Conservation (phyloP, 64 coral and sea anemone species). For the Porites australiensis region DNA sequence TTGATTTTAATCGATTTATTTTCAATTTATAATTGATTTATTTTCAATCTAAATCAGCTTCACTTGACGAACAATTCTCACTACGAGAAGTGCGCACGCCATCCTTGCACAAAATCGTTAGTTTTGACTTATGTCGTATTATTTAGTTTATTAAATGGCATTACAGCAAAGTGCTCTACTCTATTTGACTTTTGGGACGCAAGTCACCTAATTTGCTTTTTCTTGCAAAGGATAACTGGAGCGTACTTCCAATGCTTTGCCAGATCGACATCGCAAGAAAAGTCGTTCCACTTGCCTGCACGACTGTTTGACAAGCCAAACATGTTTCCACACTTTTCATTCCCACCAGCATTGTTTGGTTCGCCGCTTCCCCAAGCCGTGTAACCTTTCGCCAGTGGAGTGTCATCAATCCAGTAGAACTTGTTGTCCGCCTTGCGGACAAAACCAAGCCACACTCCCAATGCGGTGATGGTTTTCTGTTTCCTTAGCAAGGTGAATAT, state of each 20-base stretch:
- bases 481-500: slow-evolving; percentile 2
- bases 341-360: background rate
- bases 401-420: slow-evolving; percentile 27
- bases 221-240: background rate
- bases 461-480: background rate
- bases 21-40: no score
- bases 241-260: background rate
- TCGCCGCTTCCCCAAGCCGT: background rate
- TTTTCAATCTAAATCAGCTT: no score
- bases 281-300: background rate
- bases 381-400: background rate
- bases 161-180: no score
- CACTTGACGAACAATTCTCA: no score
- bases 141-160: no score
- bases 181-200: no score
- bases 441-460: slow-evolving; percentile 27
- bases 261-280: background rate
- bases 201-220: background rate
- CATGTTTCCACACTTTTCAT: background rate
- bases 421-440: background rate
- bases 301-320: background rate
- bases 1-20: no score
- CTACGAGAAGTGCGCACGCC: no score
- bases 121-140: no score
- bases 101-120: no score